Evolutionary conservation across 30 jellyfish, hydroid and myxozoan species (phyloP), one percentile per base, ranked within the genome.

Genomic region (Phacellophora camtschatica): DNA sequence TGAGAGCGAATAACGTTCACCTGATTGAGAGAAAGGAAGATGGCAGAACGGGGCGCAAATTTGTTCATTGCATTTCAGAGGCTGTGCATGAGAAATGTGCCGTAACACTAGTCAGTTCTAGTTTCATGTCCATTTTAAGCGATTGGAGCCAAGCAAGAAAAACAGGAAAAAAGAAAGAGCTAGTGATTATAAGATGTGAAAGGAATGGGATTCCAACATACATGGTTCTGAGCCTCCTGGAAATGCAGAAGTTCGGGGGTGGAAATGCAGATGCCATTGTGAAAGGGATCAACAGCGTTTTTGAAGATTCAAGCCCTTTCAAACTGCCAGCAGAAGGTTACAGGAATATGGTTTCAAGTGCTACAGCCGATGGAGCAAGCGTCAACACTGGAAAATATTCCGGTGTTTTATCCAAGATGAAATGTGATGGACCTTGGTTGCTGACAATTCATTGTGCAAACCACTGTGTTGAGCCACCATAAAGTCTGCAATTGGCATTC

Each of bases 91-190:
- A 56, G 51, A 51, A 35, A 53, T 25, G 63, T 19, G 88, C 88
- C 16, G 85, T 56, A 53, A 35, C 33, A 22, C 46, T 56, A 23
- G 88, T 18, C 18, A 50, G 88, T 35, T 7, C 81, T 9, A n/a
- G 49, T n/a, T 57, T 74, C 50, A 74, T 74, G 84, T 74, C 85
- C 54, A 9, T 74, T 5, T 71, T 50, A 16, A 23, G 53, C 42
- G 70, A 74, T 22, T 74, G 84, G 23, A 53, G 85, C 65, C 88
- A 74, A 74, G 88, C 84, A 9, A 15, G 88, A 74, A 74, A 74
- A 32, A 50, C 85, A 74, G 49, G 49, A 74, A 36, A 32, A 50
- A 87, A 74, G 49, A 74, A 74, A 49, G 85, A 74, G 34, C 84
- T 74, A 7, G 69, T 74, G n/a, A 19, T 74, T 61, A 61, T 61